Evolutionary conservation across 2,888 invertebrate species (phyloP), one percentile per base, ranked within the genome.

Genomic region (Thumatha senex): DNA sequence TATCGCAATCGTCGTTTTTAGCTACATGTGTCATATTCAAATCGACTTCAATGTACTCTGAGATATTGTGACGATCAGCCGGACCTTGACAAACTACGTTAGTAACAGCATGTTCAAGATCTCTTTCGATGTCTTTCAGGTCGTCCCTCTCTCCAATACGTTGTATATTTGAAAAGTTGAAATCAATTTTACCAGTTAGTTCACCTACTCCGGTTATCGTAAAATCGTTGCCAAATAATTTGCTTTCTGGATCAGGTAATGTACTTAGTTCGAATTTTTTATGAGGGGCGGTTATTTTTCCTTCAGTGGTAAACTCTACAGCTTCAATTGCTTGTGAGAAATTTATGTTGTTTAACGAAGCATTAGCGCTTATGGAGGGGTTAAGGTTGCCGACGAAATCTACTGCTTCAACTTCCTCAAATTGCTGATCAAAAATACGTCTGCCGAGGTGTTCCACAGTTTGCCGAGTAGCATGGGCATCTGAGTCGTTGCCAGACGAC

Each of bases 1-100:
- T 89, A 56, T 90, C 84, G 11, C 76, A 81, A 5, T 77, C 80
- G 15, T 83, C 79, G 39, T 67, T 74, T 1, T 53, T 67, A 1
- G 75, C 66, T 7, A 72, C 67, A 34, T 79, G 76, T 0, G 89
- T 90, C 53, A 69, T 73, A 35, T 89, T 83, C 1, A 89, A 58
- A 73, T 89, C 89, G 0, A 90, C 61, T 61, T 88, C 89, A 18
- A 89, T 83, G 47, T 85, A 88, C 43, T 84, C 85, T 0, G 86
- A 87, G 11, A 80, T 49, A 39, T 78, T 72, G 4, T 63, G 74
- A 5, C 56, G 55, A 7, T 63, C 70, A 11, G 52, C 61, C 12
- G 78, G 76, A 0, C 75, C 74, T 8, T 63, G 69, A 14, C 78
- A 73, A 0, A 73, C 56, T 0, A 70, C 54, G 50, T 74, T 78